Conservation (phyloP, 2,888 invertebrate species). For the Atrina japonica region DNA sequence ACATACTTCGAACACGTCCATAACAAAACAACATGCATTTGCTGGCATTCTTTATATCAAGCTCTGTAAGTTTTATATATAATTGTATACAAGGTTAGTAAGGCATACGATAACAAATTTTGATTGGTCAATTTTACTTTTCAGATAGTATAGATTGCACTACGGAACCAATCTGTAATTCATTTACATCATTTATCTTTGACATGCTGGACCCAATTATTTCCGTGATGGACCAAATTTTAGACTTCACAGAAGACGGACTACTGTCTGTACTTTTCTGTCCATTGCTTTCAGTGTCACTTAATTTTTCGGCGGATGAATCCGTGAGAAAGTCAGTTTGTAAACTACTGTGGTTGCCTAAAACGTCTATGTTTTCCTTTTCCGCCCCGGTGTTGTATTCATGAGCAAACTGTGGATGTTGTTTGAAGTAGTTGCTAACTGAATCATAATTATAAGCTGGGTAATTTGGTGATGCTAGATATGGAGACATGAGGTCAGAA, state of each 20-base stretch:
- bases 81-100: too few species aligned
- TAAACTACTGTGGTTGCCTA: slow-evolving; percentile 10
- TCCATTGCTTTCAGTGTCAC: slow-evolving; percentile 22
- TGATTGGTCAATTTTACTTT: too few species aligned
- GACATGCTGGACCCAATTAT: slow-evolving; percentile 38
- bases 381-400: slow-evolving; percentile 27
- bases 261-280: slow-evolving; percentile 29
- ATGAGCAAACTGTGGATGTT: slow-evolving; percentile 32
- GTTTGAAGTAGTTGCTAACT: slow-evolving; percentile 21
- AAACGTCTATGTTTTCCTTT: slow-evolving; percentile 24
- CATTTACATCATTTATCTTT: slow-evolving; percentile 16
- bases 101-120: too few species aligned
- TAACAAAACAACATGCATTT: too few species aligned
- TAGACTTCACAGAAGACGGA: slow-evolving; percentile 27
- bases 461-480: too few species aligned
- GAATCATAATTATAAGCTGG: slow-evolving; percentile 23
- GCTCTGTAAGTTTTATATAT: too few species aligned
- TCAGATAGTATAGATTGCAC: too few species aligned
- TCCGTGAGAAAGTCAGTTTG: slow-evolving; percentile 19
- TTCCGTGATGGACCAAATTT: slow-evolving; percentile 43
- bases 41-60: too few species aligned
- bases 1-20: too few species aligned
- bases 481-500: too few species aligned
- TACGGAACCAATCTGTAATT: too few species aligned
- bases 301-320: slow-evolving; percentile 17